Base-by-base conservation (phyloP, 2,888 invertebrate species). In the Branchipolynoe longqiensis region DNA sequence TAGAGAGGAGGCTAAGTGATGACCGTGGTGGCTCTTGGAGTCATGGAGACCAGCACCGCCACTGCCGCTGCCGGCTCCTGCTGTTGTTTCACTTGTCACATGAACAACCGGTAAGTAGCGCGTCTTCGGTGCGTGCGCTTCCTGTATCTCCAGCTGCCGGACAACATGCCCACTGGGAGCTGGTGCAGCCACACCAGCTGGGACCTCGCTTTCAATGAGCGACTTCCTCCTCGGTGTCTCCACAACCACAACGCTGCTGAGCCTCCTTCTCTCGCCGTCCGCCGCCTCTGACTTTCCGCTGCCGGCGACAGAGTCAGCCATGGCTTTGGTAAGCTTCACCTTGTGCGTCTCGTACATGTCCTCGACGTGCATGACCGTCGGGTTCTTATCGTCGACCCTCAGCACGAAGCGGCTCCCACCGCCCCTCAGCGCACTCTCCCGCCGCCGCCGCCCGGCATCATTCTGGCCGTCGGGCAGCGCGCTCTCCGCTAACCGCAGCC, bases 271-370 rank as follows among this genome's bases (percentile, higher is more conserved):
- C n/a, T n/a, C n/a, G n/a, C n/a, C n/a, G n/a, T n/a, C n/a, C n/a
- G n/a, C n/a, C n/a, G n/a, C n/a, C n/a, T n/a, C n/a, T n/a, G n/a
- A n/a, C n/a, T n/a, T n/a, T n/a, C n/a, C n/a, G n/a, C n/a, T n/a
- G n/a, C n/a, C 38, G 36, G 0, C 36, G 22, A 36, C 69, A 33
- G 33, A 18, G 14, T 62, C 28, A 62, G 62, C 3, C 25, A 31
- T 62, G 2, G 31, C 28, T 62, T 62, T 62, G 14, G 4, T 62
- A 25, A 22, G 36, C 69, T 69, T 33, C 4, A 18, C 69, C n/a
- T 69, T 36, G 36, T 36, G 12, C 38, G 69, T 69, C 69, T 69
- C 69, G 38, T 69, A 69, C 69, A 69, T 31, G 28, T 78, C 78
- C 25, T 78, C 78, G 2, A 78, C 54, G 28, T 78, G 78, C 78